Percentiles rank a stretch among this genome's conserved stretches.
Conservation (phyloP, 2,888 invertebrate species). For the Strigamia crassipes region DNA sequence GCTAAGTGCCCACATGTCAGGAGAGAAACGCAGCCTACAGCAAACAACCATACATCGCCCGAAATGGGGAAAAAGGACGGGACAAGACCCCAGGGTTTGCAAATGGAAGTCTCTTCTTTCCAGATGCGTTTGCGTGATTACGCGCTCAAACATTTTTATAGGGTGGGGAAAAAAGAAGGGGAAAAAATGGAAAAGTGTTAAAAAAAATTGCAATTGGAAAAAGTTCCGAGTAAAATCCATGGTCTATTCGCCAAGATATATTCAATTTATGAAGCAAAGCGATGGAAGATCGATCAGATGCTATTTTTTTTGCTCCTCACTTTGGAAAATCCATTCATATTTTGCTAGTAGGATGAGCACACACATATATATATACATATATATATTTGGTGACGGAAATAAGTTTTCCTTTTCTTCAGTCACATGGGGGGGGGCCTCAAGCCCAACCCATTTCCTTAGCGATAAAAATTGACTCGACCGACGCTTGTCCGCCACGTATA, state of each 20-base stretch:
- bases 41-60: slow-evolving; percentile 39
- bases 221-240: slow-evolving; percentile 16
- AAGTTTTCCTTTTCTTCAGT: slow-evolving; percentile 10
- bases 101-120: slow-evolving; percentile 42
- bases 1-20: slow-evolving; percentile 40
- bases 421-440: neutral
- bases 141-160: slow-evolving; percentile 29
- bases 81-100: slow-evolving; percentile 42
- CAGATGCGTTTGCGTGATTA: slow-evolving; percentile 32
- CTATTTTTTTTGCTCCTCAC: slow-evolving; percentile 13
- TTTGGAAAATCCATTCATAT: slow-evolving; percentile 35
- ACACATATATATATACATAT: neutral
- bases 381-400: slow-evolving; percentile 27
- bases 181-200: slow-evolving; percentile 1
- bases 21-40: slow-evolving; percentile 25
- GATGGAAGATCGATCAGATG: slow-evolving; percentile 40
- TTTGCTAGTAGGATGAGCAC: slow-evolving; percentile 33
- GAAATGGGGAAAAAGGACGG: slow-evolving; percentile 33
- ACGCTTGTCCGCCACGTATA: slow-evolving; percentile 36
- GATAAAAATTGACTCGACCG: slow-evolving; percentile 40
- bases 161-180: neutral
- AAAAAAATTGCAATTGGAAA: slow-evolving; percentile 32
- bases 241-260: slow-evolving; percentile 30
- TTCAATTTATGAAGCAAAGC: slow-evolving; percentile 38
- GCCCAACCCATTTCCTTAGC: slow-evolving; percentile 33